Evolutionary conservation across 2,888 invertebrate species (phyloP).

Genomic region (Criorhina ranunculi): DNA sequence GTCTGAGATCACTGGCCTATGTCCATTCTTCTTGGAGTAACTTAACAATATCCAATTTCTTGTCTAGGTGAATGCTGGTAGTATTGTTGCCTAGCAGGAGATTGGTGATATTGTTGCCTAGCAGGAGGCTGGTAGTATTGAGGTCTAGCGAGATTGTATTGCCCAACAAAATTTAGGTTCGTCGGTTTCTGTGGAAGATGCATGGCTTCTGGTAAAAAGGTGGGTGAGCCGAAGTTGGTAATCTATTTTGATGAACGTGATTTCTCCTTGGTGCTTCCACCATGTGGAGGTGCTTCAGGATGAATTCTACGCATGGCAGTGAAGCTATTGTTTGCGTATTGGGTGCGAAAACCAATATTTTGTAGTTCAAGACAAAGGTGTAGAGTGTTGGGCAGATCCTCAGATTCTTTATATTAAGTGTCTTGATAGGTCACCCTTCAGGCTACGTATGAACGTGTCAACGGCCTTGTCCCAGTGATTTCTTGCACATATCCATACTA

Average conservation of each 20-base stretch:
- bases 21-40: neutral
- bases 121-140: no score
- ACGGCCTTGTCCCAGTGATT: conserved; percentile 63
- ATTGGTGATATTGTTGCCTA: neutral
- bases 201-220: no score
- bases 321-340: neutral
- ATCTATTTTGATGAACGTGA: neutral
- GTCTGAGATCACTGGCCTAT: neutral
- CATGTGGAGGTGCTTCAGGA: neutral
- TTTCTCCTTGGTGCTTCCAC: neutral
- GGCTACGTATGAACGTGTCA: conserved; percentile 69
- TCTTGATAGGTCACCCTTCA: conserved; percentile 67
- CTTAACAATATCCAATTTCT: no score
- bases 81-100: neutral
- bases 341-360: conserved; percentile 44
- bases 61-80: neutral
- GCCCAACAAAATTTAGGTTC: no score
- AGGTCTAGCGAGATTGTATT: no score
- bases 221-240: no score
- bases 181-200: no score
- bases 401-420: conserved; percentile 67
- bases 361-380: conserved; percentile 64
- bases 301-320: neutral
- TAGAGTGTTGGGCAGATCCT: conserved; percentile 54
- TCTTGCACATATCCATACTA: conserved; percentile 57